phyloP scores from a whole-genome alignment of 2,797 vertebrate species.

The Tiaroga cobitis region DNA sequence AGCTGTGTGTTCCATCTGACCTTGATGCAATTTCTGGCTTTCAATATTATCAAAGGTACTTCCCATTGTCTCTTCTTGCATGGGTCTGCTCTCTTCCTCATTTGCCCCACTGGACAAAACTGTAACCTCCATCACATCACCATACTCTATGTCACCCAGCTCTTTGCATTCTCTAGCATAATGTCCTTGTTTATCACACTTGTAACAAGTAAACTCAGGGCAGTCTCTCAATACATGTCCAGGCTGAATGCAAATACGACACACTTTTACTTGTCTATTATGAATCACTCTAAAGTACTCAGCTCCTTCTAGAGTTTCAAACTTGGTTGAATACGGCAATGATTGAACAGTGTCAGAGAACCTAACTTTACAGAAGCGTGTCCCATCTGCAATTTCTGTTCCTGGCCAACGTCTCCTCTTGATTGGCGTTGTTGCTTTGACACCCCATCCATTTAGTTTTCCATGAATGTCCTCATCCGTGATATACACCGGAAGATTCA shows the following conservation, averaged over 20 bases:
- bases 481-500: background rate
- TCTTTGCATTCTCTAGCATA: background rate
- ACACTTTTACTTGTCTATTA: constrained; percentile 21
- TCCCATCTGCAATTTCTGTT: background rate
- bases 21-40: background rate
- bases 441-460: background rate
- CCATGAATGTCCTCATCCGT: background rate
- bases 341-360: background rate
- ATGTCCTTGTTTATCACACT: constrained; percentile 18
- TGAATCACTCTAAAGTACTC: constrained; percentile 34
- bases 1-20: background rate
- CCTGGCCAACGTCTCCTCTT: background rate
- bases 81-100: too few species aligned
- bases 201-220: background rate
- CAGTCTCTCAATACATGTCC: constrained; percentile 15
- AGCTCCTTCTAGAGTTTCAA: background rate
- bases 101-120: background rate
- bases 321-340: background rate
- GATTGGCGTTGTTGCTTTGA: background rate
- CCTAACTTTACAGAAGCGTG: background rate
- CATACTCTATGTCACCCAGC: background rate
- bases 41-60: background rate
- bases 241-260: constrained; percentile 8
- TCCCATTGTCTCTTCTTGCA: background rate
- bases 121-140: too few species aligned